Base-by-base conservation (phyloP, 2,888 invertebrate genomes). In the Lingula anatina region DNA sequence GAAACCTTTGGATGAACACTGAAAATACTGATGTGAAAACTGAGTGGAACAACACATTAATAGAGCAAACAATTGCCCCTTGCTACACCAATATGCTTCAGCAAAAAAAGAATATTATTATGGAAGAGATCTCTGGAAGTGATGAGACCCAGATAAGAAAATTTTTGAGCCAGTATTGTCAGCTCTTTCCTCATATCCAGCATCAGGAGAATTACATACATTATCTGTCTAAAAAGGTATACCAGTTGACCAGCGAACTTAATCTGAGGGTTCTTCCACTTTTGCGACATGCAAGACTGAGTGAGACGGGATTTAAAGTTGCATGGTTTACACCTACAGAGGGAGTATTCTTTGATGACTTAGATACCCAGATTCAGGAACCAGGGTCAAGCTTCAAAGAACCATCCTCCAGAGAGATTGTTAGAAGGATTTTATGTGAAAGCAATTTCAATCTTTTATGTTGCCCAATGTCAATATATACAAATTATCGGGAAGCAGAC, bases 1-100 rank as follows among this genome's bases (percentile, higher is more conserved):
- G 65, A 43, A 52, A 46, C 40, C 41, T 65, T 1, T 65, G 61
- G 58, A 50, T 42, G 18, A 49, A 54, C 3, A 53, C 54, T 40
- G 51, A 54, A 18, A 51, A 53, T 15, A 36, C 41, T 3, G 56
- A 60, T 20, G 24, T 54, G 20, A 65, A 63, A 27, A 54, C 53
- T 2, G 57, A 60, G n/a, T 73, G 73, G 72, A 73, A 73, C 54
- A 46, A 54, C 20, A 44, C 50, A 12, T 26, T 71, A 12, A 24
- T 69, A 7, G 31, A 49, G 23, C 40, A 61, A n/a, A 59, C 69
- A 15, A 59, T 71, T 25, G 60, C 62, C 3, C 63, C 62, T 15
- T 62, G 65, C n/a, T n/a, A n/a, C n/a, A n/a, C n/a, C n/a, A n/a
- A n/a, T n/a, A n/a, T n/a, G n/a, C n/a, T n/a, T n/a, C n/a, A n/a